phyloP scores from a whole-genome alignment of 1,140 invertebrate genomes.

The Aphidius gifuensis region DNA sequence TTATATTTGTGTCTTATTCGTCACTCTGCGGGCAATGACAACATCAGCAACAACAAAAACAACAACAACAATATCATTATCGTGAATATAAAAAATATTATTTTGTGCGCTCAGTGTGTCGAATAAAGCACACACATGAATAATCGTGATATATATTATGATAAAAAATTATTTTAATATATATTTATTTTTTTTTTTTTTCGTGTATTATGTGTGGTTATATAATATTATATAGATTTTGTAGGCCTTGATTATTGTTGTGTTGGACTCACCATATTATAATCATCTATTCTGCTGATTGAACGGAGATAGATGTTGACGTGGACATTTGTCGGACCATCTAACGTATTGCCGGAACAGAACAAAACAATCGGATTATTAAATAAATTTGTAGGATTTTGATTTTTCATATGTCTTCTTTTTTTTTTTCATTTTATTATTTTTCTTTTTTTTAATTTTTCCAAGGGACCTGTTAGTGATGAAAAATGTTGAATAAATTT shows the following conservation, averaged over 20 bases:
- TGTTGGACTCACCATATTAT: constrained; percentile 90
- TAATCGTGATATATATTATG: constrained; percentile 36
- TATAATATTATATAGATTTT: constrained; percentile 31
- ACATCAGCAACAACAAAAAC: too few species aligned
- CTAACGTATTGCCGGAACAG: constrained; percentile 56
- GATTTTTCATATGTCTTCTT: constrained; percentile 6
- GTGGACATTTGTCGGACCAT: constrained; percentile 73
- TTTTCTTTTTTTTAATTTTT: constrained; percentile 6
- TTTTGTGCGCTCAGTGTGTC: too few species aligned
- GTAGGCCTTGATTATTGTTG: constrained; percentile 45
- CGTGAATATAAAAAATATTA: too few species aligned
- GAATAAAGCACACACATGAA: too few species aligned
- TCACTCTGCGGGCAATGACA: too few species aligned
- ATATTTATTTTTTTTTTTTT: constrained; percentile 15
- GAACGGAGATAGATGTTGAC: constrained; percentile 94
- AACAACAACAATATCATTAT: too few species aligned
- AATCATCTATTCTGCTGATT: constrained; percentile 98
- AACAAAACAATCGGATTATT: constrained; percentile 49
- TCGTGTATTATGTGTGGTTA: constrained; percentile 41
- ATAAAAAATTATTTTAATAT: constrained; percentile 47
- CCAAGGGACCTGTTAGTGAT: not conserved
- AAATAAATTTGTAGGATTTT: constrained; percentile 24
- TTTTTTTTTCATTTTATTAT: not conserved
- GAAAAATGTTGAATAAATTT: not conserved
- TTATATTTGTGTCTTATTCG: too few species aligned